Conservation (phyloP, 2,888 invertebrate genomes). For the Lasioglossum morio region DNA sequence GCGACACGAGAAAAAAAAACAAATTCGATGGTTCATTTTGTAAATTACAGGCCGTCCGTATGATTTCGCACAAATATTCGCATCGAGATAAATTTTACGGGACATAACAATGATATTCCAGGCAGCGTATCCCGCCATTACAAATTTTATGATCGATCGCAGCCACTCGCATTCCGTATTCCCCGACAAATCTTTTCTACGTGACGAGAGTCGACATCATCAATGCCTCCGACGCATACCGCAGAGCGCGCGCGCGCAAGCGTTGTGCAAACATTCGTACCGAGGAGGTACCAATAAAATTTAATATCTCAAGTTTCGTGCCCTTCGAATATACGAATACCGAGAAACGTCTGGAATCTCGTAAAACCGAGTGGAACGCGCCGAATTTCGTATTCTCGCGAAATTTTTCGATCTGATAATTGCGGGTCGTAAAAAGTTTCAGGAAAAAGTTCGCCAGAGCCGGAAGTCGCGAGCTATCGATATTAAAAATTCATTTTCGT, state of each 20-base stretch:
- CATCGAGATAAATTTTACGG: background rate
- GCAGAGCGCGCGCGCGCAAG: background rate
- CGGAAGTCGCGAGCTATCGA: conserved; percentile 41
- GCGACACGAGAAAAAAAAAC: background rate
- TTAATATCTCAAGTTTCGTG: background rate
- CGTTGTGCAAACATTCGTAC: background rate
- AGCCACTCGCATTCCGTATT: background rate
- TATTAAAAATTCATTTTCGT: background rate
- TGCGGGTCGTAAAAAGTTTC: conserved; percentile 48
- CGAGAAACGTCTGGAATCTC: conserved; percentile 27
- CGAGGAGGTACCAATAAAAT: conserved; percentile 8
- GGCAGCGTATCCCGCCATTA: background rate
- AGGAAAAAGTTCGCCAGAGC: conserved; percentile 22
- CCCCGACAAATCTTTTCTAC: background rate
- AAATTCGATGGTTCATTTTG: background rate
- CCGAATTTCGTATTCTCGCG: conserved; percentile 19
- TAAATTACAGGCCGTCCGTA: background rate
- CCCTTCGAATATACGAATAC: background rate
- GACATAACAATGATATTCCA: background rate
- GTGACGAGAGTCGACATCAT: background rate
- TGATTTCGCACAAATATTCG: background rate
- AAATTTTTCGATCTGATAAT: conserved; percentile 43
- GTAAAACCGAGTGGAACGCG: conserved; percentile 11
- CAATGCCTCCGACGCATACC: background rate
- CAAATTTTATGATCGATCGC: conserved; percentile 9